phyloP scores from a whole-genome alignment of 1,140 invertebrate species.

The Eriocheir sinensis region DNA sequence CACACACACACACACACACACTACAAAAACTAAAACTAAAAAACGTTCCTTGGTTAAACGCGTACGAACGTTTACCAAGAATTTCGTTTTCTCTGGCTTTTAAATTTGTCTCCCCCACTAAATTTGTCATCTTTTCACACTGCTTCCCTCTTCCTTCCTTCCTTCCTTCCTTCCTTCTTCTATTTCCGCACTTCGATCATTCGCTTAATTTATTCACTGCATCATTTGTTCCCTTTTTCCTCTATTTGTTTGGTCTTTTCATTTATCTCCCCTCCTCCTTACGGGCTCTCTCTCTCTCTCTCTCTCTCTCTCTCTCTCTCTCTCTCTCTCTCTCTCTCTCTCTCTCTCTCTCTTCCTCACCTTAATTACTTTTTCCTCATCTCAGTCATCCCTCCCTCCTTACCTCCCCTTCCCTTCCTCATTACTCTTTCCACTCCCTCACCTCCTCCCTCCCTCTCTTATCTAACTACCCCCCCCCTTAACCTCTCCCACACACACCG shows the following conservation, averaged over 20 bases:
- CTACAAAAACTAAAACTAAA: no score
- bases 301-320: no score
- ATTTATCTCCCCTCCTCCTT: conserved; percentile 15
- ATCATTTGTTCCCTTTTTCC: not conserved
- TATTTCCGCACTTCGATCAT: not conserved
- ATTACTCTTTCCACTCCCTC: not conserved
- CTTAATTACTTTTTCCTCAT: not conserved
- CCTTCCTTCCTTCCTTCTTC: conserved; percentile 3
- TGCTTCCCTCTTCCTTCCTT: not conserved
- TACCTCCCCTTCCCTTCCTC: conserved; percentile 37
- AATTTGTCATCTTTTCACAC: not conserved
- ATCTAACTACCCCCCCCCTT: no score
- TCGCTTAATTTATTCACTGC: not conserved
- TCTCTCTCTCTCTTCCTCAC: conserved; percentile 27
- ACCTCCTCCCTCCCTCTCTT: not conserved
- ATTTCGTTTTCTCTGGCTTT: not conserved
- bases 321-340: conserved; percentile 27
- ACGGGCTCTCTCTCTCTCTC: not conserved
- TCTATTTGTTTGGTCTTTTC: not conserved
- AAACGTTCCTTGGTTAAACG: no score
- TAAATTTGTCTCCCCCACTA: not conserved
- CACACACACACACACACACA: no score
- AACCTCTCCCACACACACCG: not conserved
- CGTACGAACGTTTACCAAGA: no score
- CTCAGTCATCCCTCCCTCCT: not conserved